phyloP scores from a whole-genome alignment of 2,797 vertebrate species.

The Rhadinocentrus ornatus region DNA sequence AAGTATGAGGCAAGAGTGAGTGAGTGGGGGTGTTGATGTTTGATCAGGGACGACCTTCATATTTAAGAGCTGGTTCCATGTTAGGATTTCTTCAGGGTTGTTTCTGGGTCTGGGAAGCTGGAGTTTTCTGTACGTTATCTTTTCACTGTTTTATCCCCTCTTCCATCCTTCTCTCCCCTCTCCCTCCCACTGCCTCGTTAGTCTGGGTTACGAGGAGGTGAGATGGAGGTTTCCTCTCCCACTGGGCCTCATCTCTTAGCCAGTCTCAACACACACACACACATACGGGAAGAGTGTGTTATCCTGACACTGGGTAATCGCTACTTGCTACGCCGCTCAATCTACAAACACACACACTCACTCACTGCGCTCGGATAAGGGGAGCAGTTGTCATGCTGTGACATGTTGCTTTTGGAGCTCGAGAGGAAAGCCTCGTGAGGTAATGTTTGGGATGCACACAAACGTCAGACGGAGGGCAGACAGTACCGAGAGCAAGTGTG shows the following conservation, averaged over 20 bases:
- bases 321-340: constrained; percentile 52
- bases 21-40: not conserved
- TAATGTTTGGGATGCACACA: constrained; percentile 45
- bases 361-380: constrained; percentile 26
- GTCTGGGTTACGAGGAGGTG: constrained; percentile 70
- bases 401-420: constrained; percentile 66
- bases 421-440: constrained; percentile 62
- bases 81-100: not conserved
- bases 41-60: not conserved
- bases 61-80: not conserved
- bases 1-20: too few relatives aligned
- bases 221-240: constrained; percentile 68
- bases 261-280: constrained; percentile 40
- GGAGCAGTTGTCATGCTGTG: constrained; percentile 59
- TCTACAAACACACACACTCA: constrained; percentile 20
- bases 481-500: constrained; percentile 15
- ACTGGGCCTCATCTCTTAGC: constrained; percentile 57
- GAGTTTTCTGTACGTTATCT: constrained; percentile 3
- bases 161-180: constrained; percentile 1
- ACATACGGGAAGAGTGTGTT: constrained; percentile 24
- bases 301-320: constrained; percentile 57
- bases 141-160: not conserved
- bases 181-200: constrained; percentile 44
- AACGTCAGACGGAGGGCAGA: constrained; percentile 29
- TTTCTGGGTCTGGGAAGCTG: not conserved